Evolutionary conservation across 1,140 invertebrate species (phyloP).

Genomic region (Ganaspis sp.): DNA sequence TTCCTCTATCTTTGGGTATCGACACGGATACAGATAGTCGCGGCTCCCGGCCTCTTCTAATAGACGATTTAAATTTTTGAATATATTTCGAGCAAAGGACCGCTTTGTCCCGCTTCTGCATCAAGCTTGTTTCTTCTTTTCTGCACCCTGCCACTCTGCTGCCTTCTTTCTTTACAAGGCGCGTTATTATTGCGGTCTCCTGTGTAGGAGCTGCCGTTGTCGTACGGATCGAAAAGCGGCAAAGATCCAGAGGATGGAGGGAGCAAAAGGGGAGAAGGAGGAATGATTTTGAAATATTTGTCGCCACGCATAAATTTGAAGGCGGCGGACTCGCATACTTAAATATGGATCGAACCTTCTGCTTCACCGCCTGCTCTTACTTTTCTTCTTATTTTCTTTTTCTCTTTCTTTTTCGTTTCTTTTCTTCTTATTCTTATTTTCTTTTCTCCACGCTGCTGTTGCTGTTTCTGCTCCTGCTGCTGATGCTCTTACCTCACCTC

Average conservation of each 20-base stretch:
- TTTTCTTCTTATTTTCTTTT: constrained; percentile 39
- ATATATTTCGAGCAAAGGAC: constrained; percentile 61
- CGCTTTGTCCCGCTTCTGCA: constrained; percentile 49
- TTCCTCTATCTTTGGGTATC: constrained; percentile 51
- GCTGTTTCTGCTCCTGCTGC: constrained; percentile 47
- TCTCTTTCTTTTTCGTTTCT: constrained; percentile 34
- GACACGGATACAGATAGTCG: constrained; percentile 60
- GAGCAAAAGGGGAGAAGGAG: constrained; percentile 34
- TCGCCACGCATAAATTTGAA: constrained; percentile 74
- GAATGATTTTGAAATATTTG: constrained; percentile 75
- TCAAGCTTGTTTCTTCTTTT: constrained; percentile 45
- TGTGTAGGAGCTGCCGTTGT: constrained; percentile 44
- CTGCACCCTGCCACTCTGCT: constrained; percentile 44
- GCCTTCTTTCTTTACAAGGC: constrained; percentile 42
- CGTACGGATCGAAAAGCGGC: constrained; percentile 44
- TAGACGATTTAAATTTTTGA: constrained; percentile 73
- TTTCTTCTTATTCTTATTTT: constrained; percentile 36
- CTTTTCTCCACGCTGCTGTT: constrained; percentile 51
- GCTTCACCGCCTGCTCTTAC: constrained; percentile 37
- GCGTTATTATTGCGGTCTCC: constrained; percentile 50
- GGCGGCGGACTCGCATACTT: constrained; percentile 71
- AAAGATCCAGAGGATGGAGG: constrained; percentile 9
- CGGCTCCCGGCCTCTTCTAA: constrained; percentile 64
- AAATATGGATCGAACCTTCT: constrained; percentile 70
- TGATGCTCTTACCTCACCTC: constrained; percentile 59